phyloP scores from a whole-genome alignment of 2,888 invertebrate genomes.

The Sinodicranocentrus sp. region DNA sequence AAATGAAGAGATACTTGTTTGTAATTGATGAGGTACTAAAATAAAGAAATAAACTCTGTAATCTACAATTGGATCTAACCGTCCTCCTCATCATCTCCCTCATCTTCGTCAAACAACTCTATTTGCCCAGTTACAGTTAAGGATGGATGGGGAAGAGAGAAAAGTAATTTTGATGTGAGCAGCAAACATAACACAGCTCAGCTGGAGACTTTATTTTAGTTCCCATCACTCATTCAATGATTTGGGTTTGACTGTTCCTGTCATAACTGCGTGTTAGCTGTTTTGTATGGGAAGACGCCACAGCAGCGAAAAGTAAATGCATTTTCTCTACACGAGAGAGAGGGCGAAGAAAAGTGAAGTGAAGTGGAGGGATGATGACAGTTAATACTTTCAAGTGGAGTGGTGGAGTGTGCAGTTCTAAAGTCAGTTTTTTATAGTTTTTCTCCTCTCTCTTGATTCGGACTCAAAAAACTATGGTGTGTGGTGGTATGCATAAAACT shows the following conservation, averaged over 20 bases:
- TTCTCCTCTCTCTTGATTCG: background rate
- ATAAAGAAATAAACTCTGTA: slow-evolving; percentile 29
- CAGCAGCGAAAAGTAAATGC: background rate
- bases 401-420: slow-evolving; percentile 27
- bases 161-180: slow-evolving; percentile 27
- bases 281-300: slow-evolving; percentile 26
- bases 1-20: background rate
- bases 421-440: background rate
- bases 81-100: slow-evolving; percentile 27
- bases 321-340: slow-evolving; percentile 9
- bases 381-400: slow-evolving; percentile 44
- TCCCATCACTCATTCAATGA: slow-evolving; percentile 61
- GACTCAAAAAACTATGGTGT: background rate
- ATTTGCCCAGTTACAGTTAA: slow-evolving; percentile 16
- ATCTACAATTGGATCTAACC: slow-evolving; percentile 40
- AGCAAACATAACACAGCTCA: slow-evolving; percentile 44
- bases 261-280: slow-evolving; percentile 54
- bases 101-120: background rate
- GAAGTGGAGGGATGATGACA: slow-evolving; percentile 55
- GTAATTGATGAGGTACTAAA: slow-evolving; percentile 24
- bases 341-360: slow-evolving; percentile 39
- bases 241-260: slow-evolving; percentile 59
- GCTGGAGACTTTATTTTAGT: slow-evolving; percentile 59
- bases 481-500: background rate
- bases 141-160: slow-evolving; percentile 25